A percentile compares a stretch with the other conserved stretches of the same genome.
phyloP scores from a whole-genome alignment of 2,888 invertebrate genomes.

The Microctonus aethiopoides region DNA sequence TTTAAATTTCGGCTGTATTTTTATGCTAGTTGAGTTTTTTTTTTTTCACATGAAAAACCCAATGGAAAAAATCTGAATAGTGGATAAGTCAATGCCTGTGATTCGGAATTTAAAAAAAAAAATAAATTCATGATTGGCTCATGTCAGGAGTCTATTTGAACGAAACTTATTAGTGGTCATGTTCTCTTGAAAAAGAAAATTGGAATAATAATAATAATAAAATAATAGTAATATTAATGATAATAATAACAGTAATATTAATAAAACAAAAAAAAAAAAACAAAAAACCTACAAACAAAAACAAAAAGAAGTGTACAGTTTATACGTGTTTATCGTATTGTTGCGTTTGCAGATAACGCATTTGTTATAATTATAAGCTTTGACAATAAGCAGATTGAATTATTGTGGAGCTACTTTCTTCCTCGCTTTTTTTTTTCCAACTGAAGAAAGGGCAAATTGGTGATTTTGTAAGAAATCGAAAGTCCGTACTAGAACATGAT shows the following conservation, averaged over 20 bases:
- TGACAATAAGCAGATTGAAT: background rate
- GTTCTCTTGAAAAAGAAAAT: conserved; percentile 4
- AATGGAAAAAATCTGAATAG: conserved; percentile 13
- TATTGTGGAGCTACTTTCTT: background rate
- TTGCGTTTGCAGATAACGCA: background rate
- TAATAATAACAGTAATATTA: no score
- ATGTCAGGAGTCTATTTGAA: background rate
- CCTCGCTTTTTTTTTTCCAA: conserved; percentile 6
- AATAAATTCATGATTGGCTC: background rate
- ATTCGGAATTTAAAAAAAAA: conserved; percentile 18
- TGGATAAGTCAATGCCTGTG: conserved; percentile 24
- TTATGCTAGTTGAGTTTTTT: conserved; percentile 11
- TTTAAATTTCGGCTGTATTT: conserved; percentile 11
- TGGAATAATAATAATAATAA: no score
- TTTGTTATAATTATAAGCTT: background rate
- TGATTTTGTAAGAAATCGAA: background rate
- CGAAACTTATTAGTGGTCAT: background rate
- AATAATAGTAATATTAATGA: no score
- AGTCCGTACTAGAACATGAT: conserved; percentile 23
- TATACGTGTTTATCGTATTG: background rate
- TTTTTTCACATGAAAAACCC: background rate
- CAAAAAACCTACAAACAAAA: no score
- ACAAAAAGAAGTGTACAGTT: background rate
- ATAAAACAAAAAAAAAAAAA: background rate
- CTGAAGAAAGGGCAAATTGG: background rate